Evolutionary conservation across 2,888 invertebrate genomes (phyloP), one percentile per base, ranked within the genome.

Genomic region (Drosophila borealis): DNA sequence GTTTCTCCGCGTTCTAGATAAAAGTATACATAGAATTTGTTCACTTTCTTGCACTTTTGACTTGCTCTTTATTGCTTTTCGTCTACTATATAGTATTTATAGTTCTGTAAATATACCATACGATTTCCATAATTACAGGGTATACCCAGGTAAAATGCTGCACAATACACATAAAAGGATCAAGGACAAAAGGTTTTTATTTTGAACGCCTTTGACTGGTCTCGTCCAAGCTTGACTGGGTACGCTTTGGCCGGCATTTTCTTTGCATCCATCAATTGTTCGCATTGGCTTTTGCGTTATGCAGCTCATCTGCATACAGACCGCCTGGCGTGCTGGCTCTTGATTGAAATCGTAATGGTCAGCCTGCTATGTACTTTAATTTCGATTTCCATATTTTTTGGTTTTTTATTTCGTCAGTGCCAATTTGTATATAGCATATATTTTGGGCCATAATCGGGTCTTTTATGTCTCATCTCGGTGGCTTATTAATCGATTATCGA

Each of bases 401-500:
- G 1, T 17, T 2, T 14, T 39, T 45, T 13, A 29, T 17, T 62
- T 34, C 14, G 13, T 29, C 34, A 11, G 19, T 25, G 8, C 17
- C 48, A 34, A 29, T 29, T 41, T 29, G 9, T 19, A 25, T 33
- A 10, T 39, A 39, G 70, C 59, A 41, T 36, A 57, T 41, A 8
- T 48, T 51, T 39, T 14, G 37, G n/a, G 41, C 17, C 48, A 37
- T 37, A 11, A 17, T 49, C 0, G 39, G 29, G 17, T 0, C 4
- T 61, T 63, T 46, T 46, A 45, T 37, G 62, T 1, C 19, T 19
- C 41, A 36, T 19, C 25, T 10, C 13, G 9, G 34, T 37, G 50
- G 42, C 62, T 71, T 51, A 51, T 64, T 72, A 72, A 70, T 72
- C 72, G 72, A 70, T 70, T 55, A 70, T 70, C 72, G 72, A 70